Percentiles rank a stretch among this genome's conserved stretches.
phyloP scores from a whole-genome alignment of 2,113 vertebrate species.

The Hemicordylus capensis region DNA sequence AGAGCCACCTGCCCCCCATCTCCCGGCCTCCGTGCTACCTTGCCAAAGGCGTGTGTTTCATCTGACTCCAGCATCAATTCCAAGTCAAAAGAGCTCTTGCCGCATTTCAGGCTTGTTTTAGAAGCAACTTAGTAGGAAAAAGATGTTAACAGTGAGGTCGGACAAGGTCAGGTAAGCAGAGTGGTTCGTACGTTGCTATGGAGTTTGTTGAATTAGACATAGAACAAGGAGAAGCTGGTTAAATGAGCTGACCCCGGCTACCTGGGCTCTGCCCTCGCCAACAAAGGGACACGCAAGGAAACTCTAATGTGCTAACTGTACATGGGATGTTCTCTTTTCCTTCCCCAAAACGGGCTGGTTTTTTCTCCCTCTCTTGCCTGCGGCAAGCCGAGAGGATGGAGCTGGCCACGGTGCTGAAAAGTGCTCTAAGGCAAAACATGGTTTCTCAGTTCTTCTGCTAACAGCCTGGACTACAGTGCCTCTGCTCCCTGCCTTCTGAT shows the following conservation, averaged over 20 bases:
- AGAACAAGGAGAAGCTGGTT: slow-evolving; percentile 49
- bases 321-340: background rate
- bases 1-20: accelerated
- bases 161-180: slow-evolving; percentile 47
- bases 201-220: slow-evolving; percentile 62
- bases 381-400: too few species aligned
- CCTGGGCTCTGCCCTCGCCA: background rate
- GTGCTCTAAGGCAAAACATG: background rate
- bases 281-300: background rate
- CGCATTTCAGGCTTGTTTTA: background rate
- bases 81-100: background rate
- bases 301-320: background rate
- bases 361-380: background rate
- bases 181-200: slow-evolving; percentile 54
- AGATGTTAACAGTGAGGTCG: slow-evolving; percentile 34
- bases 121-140: slow-evolving; percentile 29
- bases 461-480: background rate
- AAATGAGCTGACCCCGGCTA: slow-evolving; percentile 36
- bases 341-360: background rate
- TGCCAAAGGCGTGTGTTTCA: background rate
- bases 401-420: background rate
- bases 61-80: accelerated
- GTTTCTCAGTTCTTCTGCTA: background rate
- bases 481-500: background rate
- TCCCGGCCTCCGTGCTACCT: background rate